Percentiles rank a stretch among this genome's conserved stretches.
phyloP scores from a whole-genome alignment of 2,888 invertebrate genomes.

The Melanostoma scalare region DNA sequence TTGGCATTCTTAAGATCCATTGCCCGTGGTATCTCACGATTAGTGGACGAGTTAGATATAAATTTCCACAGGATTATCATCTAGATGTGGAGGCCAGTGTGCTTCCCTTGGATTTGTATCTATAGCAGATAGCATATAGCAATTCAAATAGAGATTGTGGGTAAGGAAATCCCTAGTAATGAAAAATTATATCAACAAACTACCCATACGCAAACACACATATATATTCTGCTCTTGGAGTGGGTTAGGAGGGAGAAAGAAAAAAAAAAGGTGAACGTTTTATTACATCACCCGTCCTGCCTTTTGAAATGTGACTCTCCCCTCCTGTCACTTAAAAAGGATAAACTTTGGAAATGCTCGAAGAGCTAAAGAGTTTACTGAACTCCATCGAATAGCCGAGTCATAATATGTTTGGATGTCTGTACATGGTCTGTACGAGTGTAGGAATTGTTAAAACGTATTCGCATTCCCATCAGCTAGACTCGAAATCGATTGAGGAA shows the following conservation, averaged over 20 bases:
- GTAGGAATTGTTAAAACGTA: constrained; percentile 31
- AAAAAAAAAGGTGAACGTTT: constrained; percentile 33
- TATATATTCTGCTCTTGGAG: too few species aligned
- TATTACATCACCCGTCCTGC: constrained; percentile 39
- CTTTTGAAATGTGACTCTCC: constrained; percentile 45
- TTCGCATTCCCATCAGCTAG: constrained; percentile 17
- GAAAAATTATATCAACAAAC: constrained; percentile 73
- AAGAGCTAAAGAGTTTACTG: constrained; percentile 65
- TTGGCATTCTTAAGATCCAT: constrained; percentile 68
- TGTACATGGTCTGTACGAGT: not conserved
- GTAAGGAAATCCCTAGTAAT: constrained; percentile 67
- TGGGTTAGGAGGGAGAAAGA: not conserved
- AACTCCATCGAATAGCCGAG: constrained; percentile 44
- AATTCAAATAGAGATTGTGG: not conserved
- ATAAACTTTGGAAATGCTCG: constrained; percentile 63
- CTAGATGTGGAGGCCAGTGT: not conserved
- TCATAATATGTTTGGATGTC: not conserved
- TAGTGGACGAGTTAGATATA: constrained; percentile 47
- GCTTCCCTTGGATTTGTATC: not conserved
- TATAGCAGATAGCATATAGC: not conserved
- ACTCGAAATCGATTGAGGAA: constrained; percentile 59
- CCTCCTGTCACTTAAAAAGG: constrained; percentile 59
- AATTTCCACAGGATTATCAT: constrained; percentile 49
- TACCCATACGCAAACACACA: constrained; percentile 51
- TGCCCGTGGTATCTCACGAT: constrained; percentile 57